These are phyloP conservation scores for Lypha dubia DNA, from an alignment of 2,888 invertebrate species.

Conservation along the genomic window DNA sequence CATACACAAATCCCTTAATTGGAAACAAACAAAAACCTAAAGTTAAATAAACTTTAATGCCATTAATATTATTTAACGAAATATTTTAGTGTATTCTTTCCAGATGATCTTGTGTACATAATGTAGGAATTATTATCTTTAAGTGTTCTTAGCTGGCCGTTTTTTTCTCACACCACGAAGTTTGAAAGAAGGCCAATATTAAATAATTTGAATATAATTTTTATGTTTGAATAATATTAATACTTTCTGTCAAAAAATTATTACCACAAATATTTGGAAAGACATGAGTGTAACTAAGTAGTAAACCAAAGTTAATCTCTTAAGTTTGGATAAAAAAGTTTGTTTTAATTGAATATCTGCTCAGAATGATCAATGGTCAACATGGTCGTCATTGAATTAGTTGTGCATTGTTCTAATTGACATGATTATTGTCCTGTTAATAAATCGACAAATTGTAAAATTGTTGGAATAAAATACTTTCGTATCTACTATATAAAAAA, in stretches of 20 bases:
- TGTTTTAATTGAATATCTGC: constrained; percentile 28
- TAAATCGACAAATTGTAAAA: constrained; percentile 33
- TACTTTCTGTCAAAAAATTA: too few species aligned
- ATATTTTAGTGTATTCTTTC: constrained; percentile 33
- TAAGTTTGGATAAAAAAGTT: constrained; percentile 29
- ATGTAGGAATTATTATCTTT: too few species aligned
- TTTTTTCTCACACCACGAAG: background rate
- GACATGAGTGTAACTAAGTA: constrained; percentile 24
- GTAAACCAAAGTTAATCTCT: constrained; percentile 58
- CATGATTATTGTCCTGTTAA: constrained; percentile 30
- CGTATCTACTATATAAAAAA: too few species aligned
- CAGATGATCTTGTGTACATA: background rate
- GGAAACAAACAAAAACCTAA: constrained; percentile 26
- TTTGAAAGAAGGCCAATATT: too few species aligned
- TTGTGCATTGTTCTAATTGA: constrained; percentile 47
- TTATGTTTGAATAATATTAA: too few species aligned
- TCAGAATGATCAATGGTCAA: constrained; percentile 11
- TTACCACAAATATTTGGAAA: constrained; percentile 6
- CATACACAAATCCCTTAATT: constrained; percentile 41
- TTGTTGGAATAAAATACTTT: background rate
- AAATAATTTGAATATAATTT: too few species aligned
- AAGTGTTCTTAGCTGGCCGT: background rate
- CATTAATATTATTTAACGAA: constrained; percentile 53
- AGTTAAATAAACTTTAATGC: constrained; percentile 34
- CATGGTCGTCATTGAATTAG: constrained; percentile 49